phyloP scores from a whole-genome alignment of 2,888 invertebrate genomes.

The Dynastes grantii region DNA sequence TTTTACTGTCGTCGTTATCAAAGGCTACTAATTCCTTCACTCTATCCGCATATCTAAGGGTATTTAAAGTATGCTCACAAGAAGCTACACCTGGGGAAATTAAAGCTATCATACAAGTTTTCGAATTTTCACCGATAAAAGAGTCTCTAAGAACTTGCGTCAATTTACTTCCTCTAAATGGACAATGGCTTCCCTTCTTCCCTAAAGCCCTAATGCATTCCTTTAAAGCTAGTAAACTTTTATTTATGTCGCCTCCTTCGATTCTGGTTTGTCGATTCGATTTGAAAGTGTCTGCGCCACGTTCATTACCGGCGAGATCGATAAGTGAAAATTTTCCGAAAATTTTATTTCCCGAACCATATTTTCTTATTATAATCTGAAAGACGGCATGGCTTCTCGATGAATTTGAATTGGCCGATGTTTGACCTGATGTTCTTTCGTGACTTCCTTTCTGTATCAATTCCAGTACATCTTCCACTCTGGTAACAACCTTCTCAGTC shows the following conservation, averaged over 20 bases:
- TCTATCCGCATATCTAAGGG: conserved; percentile 96
- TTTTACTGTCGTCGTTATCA: conserved; percentile 58
- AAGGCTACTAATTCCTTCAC: conserved; percentile 90
- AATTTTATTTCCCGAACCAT: conserved; percentile 81
- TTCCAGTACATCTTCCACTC: conserved; percentile 93
- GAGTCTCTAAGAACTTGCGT: conserved; percentile 97
- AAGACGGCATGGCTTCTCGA: conserved; percentile 99
- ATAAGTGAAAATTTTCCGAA: conserved; percentile 99
- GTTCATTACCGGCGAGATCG: conserved; percentile 97
- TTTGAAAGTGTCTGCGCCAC: conserved; percentile 98
- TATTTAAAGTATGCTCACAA: conserved; percentile 98
- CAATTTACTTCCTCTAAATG: conserved; percentile 97
- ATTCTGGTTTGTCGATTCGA: conserved; percentile 93
- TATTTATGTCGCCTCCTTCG: conserved; percentile 98
- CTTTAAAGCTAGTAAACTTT: conserved; percentile 94
- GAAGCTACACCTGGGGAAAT: conserved; percentile 97
- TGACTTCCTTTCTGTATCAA: conserved; percentile 92
- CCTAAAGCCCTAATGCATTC: conserved; percentile 98
- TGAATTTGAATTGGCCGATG: conserved; percentile 98
- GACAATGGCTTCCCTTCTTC: conserved; percentile 95
- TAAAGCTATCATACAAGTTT: conserved; percentile 99
- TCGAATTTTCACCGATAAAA: conserved; percentile 98
- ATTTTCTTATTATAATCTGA: conserved; percentile 91
- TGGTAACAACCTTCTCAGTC: conserved; percentile 91
- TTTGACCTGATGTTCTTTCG: conserved; percentile 95